Conservation (phyloP, 2,113 vertebrate species). For the Aleadryas rufinucha region DNA sequence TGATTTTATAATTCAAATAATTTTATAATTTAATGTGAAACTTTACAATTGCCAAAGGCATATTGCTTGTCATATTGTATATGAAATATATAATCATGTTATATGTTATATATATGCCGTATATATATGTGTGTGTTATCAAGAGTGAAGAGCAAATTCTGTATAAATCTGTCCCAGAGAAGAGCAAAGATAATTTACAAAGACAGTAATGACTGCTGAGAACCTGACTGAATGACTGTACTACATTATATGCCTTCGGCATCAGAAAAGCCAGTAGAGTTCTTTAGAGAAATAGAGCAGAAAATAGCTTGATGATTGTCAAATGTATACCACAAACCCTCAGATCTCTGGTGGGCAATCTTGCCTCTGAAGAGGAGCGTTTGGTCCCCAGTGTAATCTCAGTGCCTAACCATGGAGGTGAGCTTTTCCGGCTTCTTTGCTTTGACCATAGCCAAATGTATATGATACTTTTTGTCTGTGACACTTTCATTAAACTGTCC, state of each 20-base stretch:
- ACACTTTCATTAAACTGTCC: background rate
- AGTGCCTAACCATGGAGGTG: background rate
- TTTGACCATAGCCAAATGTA: background rate
- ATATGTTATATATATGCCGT: no score
- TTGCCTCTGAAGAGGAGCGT: background rate
- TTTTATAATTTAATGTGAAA: conserved; percentile 57
- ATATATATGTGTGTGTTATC: no score
- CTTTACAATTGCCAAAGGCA: conserved; percentile 11
- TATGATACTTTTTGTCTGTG: background rate
- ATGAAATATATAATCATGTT: conserved; percentile 50
- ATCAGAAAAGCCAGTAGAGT: background rate
- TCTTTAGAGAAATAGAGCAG: background rate
- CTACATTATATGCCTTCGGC: background rate
- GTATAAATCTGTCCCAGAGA: background rate
- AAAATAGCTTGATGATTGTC: background rate
- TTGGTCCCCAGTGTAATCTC: background rate
- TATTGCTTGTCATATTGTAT: background rate
- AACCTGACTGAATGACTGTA: background rate
- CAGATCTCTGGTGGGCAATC: background rate
- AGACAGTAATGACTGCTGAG: background rate
- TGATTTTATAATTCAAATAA: background rate
- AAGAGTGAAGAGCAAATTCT: background rate
- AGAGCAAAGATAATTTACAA: background rate
- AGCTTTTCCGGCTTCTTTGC: background rate
- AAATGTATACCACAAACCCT: background rate